Evolutionary conservation across 2,797 vertebrate species (phyloP), one percentile per base, ranked within the genome.

Genomic region (Ptychobarbus kaznakovi): DNA sequence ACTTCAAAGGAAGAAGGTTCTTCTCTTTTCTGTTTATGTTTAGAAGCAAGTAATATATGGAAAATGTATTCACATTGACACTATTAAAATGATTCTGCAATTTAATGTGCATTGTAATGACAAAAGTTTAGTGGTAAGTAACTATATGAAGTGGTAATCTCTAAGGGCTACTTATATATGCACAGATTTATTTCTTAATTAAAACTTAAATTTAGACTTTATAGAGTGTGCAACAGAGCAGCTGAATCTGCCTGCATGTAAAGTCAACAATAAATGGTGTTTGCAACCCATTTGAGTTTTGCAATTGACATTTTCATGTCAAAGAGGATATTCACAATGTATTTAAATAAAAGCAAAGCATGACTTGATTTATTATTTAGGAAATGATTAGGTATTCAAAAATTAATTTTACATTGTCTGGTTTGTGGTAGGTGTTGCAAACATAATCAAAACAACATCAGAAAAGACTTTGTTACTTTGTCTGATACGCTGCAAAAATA

Each of bases 1-100:
- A 44, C 94, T 92, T 89, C 94, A 94, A 91, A 95, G 95, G 89
- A 96, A 94, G 93, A 96, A 95, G 95, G 95, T 96, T 51, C 18
- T 53, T 75, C 74, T 72, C 68, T 49, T 49, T 74, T 42, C 20
- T 74, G 6, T 58, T 70, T 56, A 22, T 25, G 20, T 65, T 51
- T 7, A 82, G 9, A 69, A 58, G 44, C 18, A 44, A 56, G 12
- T 65, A 32, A n/a, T 58, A 4, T 20, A 69, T 77, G 38, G 22
- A 11, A 69, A 38, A 56, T 68, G 8, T 25, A 20, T 11, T 20
- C 1, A 44, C 8, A 63, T 3, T 42, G 1, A 58, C 32, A 61
- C n/a, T 20, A 28, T 32, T 42, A 44, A 28, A 74, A 49, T 49
- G 32, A 65, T 18, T 18, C 11, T 38, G 40, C 13, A 74, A 46